Conservation (phyloP, 1,140 invertebrate species). For the Mylabris phalerata region DNA sequence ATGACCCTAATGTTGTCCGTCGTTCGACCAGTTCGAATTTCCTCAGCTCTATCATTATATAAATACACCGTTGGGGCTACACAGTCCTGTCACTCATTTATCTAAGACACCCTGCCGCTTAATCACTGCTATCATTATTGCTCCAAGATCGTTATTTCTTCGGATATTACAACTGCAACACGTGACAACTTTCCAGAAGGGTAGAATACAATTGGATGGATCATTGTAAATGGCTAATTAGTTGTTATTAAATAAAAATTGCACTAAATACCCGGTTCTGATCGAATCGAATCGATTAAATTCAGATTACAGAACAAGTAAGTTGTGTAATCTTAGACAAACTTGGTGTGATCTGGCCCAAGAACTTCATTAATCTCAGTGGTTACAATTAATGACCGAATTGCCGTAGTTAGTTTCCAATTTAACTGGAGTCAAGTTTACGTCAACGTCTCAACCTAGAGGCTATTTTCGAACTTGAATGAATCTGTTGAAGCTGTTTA, state of each 20-base stretch:
- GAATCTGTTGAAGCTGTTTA: no score
- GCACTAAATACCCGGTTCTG: neutral
- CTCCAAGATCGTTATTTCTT: constrained; percentile 13
- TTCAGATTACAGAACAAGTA: constrained; percentile 5
- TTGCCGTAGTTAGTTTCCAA: constrained; percentile 8
- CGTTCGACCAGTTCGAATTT: constrained; percentile 27
- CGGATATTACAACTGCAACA: neutral
- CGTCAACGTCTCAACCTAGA: no score
- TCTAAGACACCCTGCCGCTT: constrained; percentile 38
- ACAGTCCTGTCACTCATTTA: constrained; percentile 38
- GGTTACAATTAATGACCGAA: constrained; percentile 31
- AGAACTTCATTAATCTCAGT: constrained; percentile 30
- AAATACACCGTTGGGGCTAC: constrained; percentile 40
- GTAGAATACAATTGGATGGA: no score
- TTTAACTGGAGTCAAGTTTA: no score
- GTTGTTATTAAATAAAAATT: no score
- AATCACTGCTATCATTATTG: constrained; percentile 39
- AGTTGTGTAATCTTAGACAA: constrained; percentile 28
- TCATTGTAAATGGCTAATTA: no score
- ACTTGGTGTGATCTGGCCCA: constrained; percentile 20
- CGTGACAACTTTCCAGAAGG: no score
- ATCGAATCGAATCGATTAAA: constrained; percentile 16
- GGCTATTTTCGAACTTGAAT: no score
- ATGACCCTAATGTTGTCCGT: constrained; percentile 31
- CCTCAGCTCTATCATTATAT: constrained; percentile 41